Conservation (phyloP, 2,888 invertebrate genomes). For the Limnephilus marmoratus region DNA sequence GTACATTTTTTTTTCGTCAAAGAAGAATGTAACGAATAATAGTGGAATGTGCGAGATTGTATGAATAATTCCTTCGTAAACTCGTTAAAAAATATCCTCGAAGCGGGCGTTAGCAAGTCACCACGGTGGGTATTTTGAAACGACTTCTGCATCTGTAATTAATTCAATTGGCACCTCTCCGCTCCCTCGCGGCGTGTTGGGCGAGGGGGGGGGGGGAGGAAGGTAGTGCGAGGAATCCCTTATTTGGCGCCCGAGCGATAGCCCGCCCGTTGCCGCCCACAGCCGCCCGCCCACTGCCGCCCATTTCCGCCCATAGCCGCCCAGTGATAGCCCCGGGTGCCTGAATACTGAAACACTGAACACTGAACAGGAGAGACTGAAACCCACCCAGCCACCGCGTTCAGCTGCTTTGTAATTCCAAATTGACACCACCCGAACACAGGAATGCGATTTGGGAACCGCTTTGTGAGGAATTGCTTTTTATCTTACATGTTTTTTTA, state of each 20-base stretch:
- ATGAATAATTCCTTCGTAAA: background rate
- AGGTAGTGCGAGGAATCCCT: constrained; percentile 17
- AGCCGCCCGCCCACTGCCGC: constrained; percentile 10
- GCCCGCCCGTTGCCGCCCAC: constrained; percentile 2
- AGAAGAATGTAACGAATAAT: background rate
- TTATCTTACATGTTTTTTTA: background rate
- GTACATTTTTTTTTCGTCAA: too few species aligned
- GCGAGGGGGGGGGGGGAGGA: too few species aligned
- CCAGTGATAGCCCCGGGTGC: constrained; percentile 51
- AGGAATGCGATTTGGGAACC: constrained; percentile 51
- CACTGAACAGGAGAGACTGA: constrained; percentile 34
- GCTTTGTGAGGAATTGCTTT: constrained; percentile 38
- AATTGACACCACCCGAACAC: constrained; percentile 61
- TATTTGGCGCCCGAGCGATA: constrained; percentile 8
- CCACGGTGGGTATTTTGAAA: constrained; percentile 48
- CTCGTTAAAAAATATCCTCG: constrained; percentile 3
- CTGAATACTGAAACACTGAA: constrained; percentile 41
- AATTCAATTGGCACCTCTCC: constrained; percentile 64
- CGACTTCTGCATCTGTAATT: constrained; percentile 65
- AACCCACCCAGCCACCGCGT: constrained; percentile 37
- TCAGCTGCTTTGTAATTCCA: constrained; percentile 58
- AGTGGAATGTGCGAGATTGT: background rate
- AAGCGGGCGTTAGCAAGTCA: constrained; percentile 32
- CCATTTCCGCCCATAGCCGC: constrained; percentile 19
- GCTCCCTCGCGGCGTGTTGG: background rate